These are phyloP conservation scores for Conger conger DNA, from an alignment of 2,113 vertebrate species.

Conservation along the genomic window DNA sequence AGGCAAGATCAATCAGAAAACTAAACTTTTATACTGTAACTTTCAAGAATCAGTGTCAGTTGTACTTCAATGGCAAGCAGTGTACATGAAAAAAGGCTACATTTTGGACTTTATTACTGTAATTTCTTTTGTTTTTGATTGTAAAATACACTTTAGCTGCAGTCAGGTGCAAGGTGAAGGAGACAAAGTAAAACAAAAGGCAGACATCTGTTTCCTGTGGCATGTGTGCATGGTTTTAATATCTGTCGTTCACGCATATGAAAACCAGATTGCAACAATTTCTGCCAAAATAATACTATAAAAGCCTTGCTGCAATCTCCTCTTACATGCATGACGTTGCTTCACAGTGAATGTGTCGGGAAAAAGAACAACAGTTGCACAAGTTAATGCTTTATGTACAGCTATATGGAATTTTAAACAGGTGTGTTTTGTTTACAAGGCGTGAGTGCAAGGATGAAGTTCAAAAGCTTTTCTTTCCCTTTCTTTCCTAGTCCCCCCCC, in stretches of 20 bases:
- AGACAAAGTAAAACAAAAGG: not conserved
- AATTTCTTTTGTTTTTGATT: not conserved
- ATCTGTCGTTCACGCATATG: not conserved
- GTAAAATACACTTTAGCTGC: not conserved
- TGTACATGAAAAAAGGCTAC: not conserved
- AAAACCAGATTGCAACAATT: not conserved
- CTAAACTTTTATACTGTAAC: not conserved
- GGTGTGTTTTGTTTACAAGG: not conserved
- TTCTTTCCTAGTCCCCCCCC: no score
- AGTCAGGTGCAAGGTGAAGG: not conserved
- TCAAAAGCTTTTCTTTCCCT: not conserved
- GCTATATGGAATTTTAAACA: not conserved
- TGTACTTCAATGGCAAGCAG: not conserved
- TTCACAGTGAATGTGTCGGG: not conserved
- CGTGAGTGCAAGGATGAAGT: not conserved
- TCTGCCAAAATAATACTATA: not conserved
- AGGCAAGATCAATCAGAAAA: no score
- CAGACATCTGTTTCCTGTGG: constrained; percentile 5
- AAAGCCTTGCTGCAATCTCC: not conserved
- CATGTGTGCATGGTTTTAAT: not conserved
- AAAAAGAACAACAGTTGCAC: not conserved
- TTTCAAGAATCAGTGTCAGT: not conserved
- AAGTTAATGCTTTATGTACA: not conserved
- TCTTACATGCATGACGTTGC: not conserved
- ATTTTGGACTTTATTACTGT: not conserved